These are phyloP conservation scores for Plecotus auritus DNA, from an alignment of 2,113 vertebrate species.

Conservation along the genomic window DNA sequence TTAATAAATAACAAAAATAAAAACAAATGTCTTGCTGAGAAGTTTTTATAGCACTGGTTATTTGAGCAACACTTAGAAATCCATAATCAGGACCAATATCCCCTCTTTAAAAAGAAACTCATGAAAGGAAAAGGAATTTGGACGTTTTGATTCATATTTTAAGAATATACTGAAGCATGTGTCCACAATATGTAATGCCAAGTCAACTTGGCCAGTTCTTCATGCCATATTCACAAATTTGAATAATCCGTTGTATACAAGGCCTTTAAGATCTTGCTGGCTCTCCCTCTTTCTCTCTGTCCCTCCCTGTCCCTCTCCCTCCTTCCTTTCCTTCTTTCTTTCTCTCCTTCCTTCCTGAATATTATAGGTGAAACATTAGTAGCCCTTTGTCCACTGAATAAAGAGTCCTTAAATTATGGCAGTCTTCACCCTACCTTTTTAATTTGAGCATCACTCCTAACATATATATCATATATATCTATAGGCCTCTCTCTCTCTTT, in stretches of 20 bases:
- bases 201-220: neutral
- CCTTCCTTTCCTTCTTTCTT: neutral
- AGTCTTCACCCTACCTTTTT: neutral
- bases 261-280: neutral
- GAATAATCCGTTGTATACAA: neutral
- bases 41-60: conserved; percentile 40
- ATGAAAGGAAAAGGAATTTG: conserved; percentile 24
- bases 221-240: neutral
- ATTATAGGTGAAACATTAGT: neutral
- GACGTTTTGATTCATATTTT: neutral
- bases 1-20: conserved; percentile 6
- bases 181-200: conserved; percentile 21
- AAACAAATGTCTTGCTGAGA: neutral
- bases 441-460: neutral
- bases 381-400: neutral
- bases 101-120: conserved; percentile 60
- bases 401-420: neutral
- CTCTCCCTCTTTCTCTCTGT: neutral
- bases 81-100: conserved; percentile 22
- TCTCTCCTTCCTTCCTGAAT: neutral
- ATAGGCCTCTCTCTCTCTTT: neutral
- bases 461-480: neutral
- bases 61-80: conserved; percentile 42
- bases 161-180: conserved; percentile 21
- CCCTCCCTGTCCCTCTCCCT: neutral